Evolutionary conservation across 2,113 vertebrate genomes (phyloP).

Genomic region (Passerina amoena): DNA sequence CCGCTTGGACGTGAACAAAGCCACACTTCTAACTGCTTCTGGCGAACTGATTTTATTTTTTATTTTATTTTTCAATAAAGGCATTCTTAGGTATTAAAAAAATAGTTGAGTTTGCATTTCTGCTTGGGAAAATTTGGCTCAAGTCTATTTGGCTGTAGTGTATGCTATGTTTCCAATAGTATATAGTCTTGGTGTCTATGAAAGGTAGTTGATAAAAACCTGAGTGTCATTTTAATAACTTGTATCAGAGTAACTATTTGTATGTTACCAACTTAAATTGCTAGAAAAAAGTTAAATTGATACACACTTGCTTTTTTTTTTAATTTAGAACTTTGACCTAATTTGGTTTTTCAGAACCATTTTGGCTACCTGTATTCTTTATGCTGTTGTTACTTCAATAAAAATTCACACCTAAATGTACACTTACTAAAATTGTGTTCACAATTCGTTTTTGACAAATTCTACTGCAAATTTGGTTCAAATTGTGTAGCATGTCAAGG

Average conservation of each 20-base stretch:
- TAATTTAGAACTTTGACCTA: constrained; percentile 82
- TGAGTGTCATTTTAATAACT: constrained; percentile 85
- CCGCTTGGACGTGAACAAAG: constrained; percentile 90
- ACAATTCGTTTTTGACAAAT: constrained; percentile 98
- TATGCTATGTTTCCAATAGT: constrained; percentile 89
- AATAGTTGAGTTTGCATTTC: constrained; percentile 82
- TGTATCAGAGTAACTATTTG: constrained; percentile 92
- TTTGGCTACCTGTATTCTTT: constrained; percentile 98
- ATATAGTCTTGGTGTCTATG: constrained; percentile 91
- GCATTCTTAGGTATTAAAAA: constrained; percentile 80
- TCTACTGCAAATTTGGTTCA: constrained; percentile 94
- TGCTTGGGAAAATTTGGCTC: constrained; percentile 86
- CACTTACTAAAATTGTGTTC: constrained; percentile 95
- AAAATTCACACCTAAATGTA: constrained; percentile 96
- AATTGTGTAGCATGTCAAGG: constrained; percentile 83
- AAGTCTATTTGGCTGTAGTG: constrained; percentile 90
- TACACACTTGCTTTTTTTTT: constrained; percentile 80
- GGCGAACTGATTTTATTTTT: constrained; percentile 92
- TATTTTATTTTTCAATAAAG: constrained; percentile 81
- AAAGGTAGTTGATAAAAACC: constrained; percentile 85
- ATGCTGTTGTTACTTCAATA: constrained; percentile 99
- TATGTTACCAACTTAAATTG: constrained; percentile 93
- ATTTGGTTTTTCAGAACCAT: constrained; percentile 88
- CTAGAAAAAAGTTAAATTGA: constrained; percentile 84
- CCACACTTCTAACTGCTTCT: constrained; percentile 91